These are phyloP conservation scores for Carollia perspicillata DNA, from an alignment of 2,113 vertebrate species.

Conservation along the genomic window DNA sequence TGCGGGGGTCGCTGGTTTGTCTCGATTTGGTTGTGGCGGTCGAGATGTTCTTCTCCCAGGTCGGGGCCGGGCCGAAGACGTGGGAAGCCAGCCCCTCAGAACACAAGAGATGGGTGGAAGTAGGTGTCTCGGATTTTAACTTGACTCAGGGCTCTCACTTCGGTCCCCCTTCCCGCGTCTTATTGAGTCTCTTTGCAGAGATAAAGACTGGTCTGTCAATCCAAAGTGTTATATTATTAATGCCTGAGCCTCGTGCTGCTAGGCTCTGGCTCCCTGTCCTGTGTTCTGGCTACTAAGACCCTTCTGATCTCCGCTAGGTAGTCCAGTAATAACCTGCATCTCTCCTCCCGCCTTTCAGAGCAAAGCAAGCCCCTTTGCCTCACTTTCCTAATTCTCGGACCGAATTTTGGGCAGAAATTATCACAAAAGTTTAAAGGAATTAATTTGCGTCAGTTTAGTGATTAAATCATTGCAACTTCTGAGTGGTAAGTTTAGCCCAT, in stretches of 20 bases:
- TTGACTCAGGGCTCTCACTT: neutral
- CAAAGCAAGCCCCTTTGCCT: neutral
- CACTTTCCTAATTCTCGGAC: neutral
- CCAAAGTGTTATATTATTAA: rapidly evolving
- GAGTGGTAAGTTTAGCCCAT: neutral
- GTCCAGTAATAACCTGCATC: neutral
- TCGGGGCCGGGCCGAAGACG: neutral
- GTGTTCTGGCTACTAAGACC: neutral
- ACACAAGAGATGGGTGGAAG: conserved; percentile 67
- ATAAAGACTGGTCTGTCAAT: neutral
- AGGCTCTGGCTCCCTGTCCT: neutral
- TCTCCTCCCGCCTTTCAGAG: neutral
- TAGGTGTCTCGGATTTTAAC: conserved; percentile 50
- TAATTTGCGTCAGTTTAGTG: neutral
- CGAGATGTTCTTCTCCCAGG: conserved; percentile 12
- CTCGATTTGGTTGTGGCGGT: rapidly evolving
- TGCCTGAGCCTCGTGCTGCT: neutral
- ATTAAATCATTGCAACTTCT: neutral
- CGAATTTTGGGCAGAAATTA: neutral
- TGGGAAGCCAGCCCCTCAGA: conserved; percentile 47
- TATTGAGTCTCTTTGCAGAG: neutral
- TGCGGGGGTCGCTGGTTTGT: rapidly evolving
- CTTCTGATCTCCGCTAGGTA: too few species aligned
- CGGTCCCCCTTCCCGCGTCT: neutral
- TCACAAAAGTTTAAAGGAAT: neutral